These are phyloP conservation scores for Ennomos quercinarius DNA, from an alignment of 2,888 invertebrate genomes.

Conservation along the genomic window DNA sequence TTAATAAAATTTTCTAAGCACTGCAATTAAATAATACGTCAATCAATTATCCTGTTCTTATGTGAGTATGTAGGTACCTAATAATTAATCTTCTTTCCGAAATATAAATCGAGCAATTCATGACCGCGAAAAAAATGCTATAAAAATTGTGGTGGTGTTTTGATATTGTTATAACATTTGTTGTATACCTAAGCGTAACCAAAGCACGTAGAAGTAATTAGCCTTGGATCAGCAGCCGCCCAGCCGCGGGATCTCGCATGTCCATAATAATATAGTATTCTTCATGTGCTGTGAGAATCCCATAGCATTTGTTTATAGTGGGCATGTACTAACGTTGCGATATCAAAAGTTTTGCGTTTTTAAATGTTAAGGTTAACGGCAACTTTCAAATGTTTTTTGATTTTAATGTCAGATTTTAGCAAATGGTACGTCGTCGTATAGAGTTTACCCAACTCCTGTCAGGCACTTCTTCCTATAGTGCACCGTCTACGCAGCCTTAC, in stretches of 20 bases:
- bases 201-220: conserved; percentile 53
- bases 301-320: conserved; percentile 26
- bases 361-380: conserved; percentile 28
- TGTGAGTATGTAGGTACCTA: no score
- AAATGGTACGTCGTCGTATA: not conserved
- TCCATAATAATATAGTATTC: conserved; percentile 33
- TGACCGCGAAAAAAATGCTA: not conserved
- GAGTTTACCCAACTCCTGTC: not conserved
- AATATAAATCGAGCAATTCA: no score
- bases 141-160: not conserved
- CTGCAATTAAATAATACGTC: not conserved
- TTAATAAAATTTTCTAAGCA: not conserved
- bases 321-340: conserved; percentile 24
- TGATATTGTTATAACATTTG: conserved; percentile 8
- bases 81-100: no score
- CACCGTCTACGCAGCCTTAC: no score
- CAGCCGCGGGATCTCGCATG: conserved; percentile 44
- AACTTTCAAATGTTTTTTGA: conserved; percentile 9
- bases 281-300: conserved; percentile 11
- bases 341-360: conserved; percentile 14
- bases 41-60: no score
- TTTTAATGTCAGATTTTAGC: not conserved
- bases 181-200: conserved; percentile 10
- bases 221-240: conserved; percentile 49
- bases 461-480: no score